Conservation (phyloP, 2,888 invertebrate species). For the Amaurobius ferox region DNA sequence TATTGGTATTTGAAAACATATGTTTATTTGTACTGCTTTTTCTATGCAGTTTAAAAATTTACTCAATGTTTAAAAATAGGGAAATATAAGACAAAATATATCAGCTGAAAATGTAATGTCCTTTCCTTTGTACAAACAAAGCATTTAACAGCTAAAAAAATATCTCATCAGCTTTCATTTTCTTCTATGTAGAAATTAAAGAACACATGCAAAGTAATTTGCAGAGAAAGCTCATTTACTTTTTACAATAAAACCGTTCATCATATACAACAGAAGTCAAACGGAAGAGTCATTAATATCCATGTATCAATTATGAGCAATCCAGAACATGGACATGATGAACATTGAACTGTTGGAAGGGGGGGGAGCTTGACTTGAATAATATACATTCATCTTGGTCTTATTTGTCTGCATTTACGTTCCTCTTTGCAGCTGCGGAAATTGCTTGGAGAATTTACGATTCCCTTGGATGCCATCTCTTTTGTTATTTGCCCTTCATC, state of each 20-base stretch:
- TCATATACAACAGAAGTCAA: not conserved
- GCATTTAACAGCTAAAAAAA: too few relatives aligned
- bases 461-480: constrained; percentile 10
- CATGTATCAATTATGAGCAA: not conserved
- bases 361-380: not conserved
- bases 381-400: constrained; percentile 45
- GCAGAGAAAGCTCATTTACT: too few relatives aligned
- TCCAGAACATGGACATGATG: not conserved
- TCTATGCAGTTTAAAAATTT: too few relatives aligned
- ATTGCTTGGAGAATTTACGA: constrained; percentile 55
- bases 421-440: constrained; percentile 32
- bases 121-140: too few relatives aligned
- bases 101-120: too few relatives aligned
- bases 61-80: too few relatives aligned
- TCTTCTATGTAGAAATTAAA: too few relatives aligned
- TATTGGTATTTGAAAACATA: too few relatives aligned
- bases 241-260: not conserved
- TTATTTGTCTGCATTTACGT: constrained; percentile 52
- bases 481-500: not conserved
- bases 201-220: too few relatives aligned
- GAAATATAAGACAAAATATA: too few relatives aligned
- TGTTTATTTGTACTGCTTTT: too few relatives aligned
- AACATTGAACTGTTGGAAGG: not conserved
- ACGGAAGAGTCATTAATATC: not conserved
- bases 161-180: too few relatives aligned